Percentiles rank a stretch among this genome's conserved stretches.
Evolutionary conservation across 2,888 invertebrate species (phyloP).

Genomic region (Cyclophora punctaria): DNA sequence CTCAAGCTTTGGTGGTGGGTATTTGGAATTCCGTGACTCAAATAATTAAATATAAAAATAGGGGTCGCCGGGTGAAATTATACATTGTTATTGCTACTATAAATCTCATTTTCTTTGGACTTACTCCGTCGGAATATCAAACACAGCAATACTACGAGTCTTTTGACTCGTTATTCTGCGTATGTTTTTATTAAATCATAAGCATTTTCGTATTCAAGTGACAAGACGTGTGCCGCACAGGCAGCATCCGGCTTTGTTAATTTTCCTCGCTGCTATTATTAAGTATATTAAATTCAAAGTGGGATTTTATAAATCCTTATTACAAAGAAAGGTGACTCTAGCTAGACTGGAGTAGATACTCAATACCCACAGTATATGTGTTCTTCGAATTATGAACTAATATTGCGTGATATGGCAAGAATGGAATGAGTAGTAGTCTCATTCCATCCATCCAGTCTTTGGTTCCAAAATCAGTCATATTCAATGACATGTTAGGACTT

Average conservation of each 20-base stretch:
- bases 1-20: conserved; percentile 57
- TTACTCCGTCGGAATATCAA: conserved; percentile 58
- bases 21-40: conserved; percentile 72
- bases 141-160: conserved; percentile 14
- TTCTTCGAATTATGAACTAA: too few relatives aligned
- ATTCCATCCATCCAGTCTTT: too few relatives aligned
- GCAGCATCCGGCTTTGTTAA: conserved; percentile 8
- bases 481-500: too few relatives aligned
- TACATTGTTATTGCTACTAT: conserved; percentile 69
- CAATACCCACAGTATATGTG: too few relatives aligned
- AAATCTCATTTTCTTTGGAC: conserved; percentile 65
- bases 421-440: too few relatives aligned
- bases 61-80: conserved; percentile 63
- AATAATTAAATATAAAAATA: conserved; percentile 68
- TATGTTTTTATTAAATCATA: conserved; percentile 20
- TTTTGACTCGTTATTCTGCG: conserved; percentile 1
- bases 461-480: too few relatives aligned
- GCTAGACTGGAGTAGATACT: too few relatives aligned
- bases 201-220: conserved; percentile 17
- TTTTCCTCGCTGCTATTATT: too few relatives aligned
- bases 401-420: too few relatives aligned
- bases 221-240: conserved; percentile 7
- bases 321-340: too few relatives aligned
- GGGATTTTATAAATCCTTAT: too few relatives aligned
- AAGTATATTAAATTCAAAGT: too few relatives aligned